Evolutionary conservation across 2,113 vertebrate species (phyloP).

Genomic region (Archocentrus centrarchus): DNA sequence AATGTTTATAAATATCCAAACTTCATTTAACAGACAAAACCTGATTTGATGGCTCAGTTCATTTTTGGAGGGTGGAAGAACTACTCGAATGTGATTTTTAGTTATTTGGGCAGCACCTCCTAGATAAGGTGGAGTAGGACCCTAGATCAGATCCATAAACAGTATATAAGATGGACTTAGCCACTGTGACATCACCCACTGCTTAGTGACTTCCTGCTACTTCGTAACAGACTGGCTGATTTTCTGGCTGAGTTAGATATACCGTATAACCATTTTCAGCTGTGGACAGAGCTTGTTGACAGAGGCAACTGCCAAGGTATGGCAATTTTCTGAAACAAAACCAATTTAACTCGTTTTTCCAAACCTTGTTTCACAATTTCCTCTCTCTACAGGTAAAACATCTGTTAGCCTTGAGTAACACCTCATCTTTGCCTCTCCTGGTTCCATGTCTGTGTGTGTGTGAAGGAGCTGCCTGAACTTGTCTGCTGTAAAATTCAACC

Average conservation of each 20-base stretch:
- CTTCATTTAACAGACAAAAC: rapidly evolving
- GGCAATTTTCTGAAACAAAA: not conserved
- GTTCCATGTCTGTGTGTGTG: not conserved
- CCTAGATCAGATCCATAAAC: no score
- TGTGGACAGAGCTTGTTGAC: not conserved
- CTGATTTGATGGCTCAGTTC: not conserved
- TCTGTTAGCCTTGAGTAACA: not conserved
- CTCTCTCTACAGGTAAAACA: not conserved
- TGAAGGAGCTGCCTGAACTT: not conserved
- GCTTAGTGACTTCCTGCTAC: no score
- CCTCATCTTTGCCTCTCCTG: not conserved
- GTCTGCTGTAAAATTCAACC: not conserved
- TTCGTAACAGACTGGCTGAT: no score
- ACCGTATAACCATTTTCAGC: not conserved
- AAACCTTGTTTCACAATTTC: no score
- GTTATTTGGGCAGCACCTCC: no score
- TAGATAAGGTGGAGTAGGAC: no score
- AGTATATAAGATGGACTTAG: no score
- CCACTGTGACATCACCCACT: no score
- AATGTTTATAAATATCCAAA: not conserved
- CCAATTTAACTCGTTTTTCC: not conserved
- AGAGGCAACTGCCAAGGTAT: no score
- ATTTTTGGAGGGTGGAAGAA: no score
- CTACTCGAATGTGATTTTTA: no score
- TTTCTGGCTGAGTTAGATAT: not conserved